Evolutionary conservation across 2,888 invertebrate species (phyloP), one percentile per base, ranked within the genome.

Genomic region (Teinopalpus imperialis): DNA sequence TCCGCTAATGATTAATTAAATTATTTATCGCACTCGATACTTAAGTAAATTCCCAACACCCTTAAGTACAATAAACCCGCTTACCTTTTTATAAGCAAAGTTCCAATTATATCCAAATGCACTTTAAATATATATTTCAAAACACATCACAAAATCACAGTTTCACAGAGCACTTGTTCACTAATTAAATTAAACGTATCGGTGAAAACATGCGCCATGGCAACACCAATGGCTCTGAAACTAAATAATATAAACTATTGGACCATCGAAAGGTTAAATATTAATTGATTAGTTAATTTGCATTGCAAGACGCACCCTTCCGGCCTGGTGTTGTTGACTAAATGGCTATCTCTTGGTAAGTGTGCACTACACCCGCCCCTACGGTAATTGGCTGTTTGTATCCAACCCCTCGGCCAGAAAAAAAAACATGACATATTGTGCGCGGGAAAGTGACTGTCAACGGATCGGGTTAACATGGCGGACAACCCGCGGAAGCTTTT

Each of bases 311-410:
- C 78, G 75, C 73, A 59, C 71, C 77, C 71, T 70, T 69, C 57
- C 79, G 71, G 76, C 66, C 66, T 67, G 72, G 63, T 70, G 79
- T 62, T 75, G 70, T 70, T 79, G 70, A 85, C 83, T 85, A 81
- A 83, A 85, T 63, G 63, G 59, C 82, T 82, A 83, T 83, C 82
- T 74, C 66, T 66, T 69, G 74, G 69, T 76, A 76, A 81, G 73
- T 82, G 79, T 74, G 79, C 69, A 77, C 69, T 74, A 58, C 60
- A 70, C 75, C 79, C 83, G 77, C 83, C 86, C 81, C 81, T 66
- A 61, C 69, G 72, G 75, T 87, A 86, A 88, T 87, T 86, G 87
- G 85, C 72, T 86, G 87, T 86, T 85, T 87, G 83, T 85, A 81
- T 76, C 85, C 83, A 86, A 78, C 85, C 86, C 86, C 81, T 81